These are phyloP conservation scores for Chaetodon auriga DNA, from an alignment of 2,113 vertebrate species.

Conservation along the genomic window DNA sequence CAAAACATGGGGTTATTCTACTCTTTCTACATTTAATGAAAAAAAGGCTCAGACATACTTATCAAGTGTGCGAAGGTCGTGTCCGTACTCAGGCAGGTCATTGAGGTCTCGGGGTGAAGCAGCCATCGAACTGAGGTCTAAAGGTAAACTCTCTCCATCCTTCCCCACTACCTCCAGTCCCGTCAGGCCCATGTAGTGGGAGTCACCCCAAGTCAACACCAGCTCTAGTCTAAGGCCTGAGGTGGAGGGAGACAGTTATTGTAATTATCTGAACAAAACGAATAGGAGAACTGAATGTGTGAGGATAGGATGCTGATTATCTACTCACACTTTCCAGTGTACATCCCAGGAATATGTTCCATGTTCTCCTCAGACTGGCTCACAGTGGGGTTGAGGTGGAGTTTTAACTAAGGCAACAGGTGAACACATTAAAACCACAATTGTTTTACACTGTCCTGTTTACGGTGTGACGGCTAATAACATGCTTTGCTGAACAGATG, in stretches of 20 bases:
- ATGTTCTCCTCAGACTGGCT: slow-evolving; percentile 66
- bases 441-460: background rate
- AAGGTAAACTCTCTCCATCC: slow-evolving; percentile 87
- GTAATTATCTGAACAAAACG: background rate
- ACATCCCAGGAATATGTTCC: slow-evolving; percentile 87
- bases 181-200: slow-evolving; percentile 93
- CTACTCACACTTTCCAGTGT: slow-evolving; percentile 91
- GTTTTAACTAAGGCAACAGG: slow-evolving; percentile 75
- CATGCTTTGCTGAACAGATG: background rate
- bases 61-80: slow-evolving; percentile 90
- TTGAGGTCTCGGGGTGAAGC: slow-evolving; percentile 92
- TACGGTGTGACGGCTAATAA: background rate
- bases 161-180: slow-evolving; percentile 93
- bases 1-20: too few species aligned
- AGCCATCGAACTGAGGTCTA: slow-evolving; percentile 86
- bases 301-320: background rate
- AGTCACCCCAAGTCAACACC: slow-evolving; percentile 92
- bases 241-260: background rate
- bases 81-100: slow-evolving; percentile 88
- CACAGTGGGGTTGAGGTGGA: slow-evolving; percentile 67
- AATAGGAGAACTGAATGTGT: slow-evolving; percentile 2
- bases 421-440: slow-evolving; percentile 11
- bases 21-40: too few species aligned
- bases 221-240: slow-evolving; percentile 92
- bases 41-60: slow-evolving; percentile 84